Base-by-base conservation (phyloP, 2,888 invertebrate genomes). In the Brachyptera risi region DNA sequence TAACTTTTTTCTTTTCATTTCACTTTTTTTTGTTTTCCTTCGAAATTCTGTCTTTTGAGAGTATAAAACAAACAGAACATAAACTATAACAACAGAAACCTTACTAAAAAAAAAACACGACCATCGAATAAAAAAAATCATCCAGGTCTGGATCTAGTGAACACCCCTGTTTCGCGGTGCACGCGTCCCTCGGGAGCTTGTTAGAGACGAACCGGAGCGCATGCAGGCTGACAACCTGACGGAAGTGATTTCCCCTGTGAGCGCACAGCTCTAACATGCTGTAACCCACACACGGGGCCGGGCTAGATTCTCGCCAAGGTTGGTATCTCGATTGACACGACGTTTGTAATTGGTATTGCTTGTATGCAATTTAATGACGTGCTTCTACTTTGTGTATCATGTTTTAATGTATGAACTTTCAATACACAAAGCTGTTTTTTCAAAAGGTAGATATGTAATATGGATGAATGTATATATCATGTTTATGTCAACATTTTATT, bases 291-390 rank as follows among this genome's bases (percentile, higher is more conserved):
- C 31, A 7, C 31, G 31, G 7, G 31, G 7, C 31, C 31, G 5
- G 31, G 7, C 11, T 31, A 7, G 5, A 31, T 31, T 5, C 31
- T 31, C 31, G 11, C 31, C 7, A 31, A 11, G 31, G 7, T n/a
- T n/a, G n/a, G 17, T n/a, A 13, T 21, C 44, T 44, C 4, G 19
- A 13, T 21, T 11, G 3, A 17, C 4, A 24, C 47, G 24, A 9
- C 47, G 47, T 21, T 11, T 24, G n/a, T 47, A 23, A 47, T 47
- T 47, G 24, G 21, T 47, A 47, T 24, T 47, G 47, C 47, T 24
- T n/a, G 47, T 4, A 21, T 11, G 47, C 13, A 47, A 47, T 24
- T 47, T 47, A 47, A 47, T 47, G 47, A 47, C 24, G 47, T 21
- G 24, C 24, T 24, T 23, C 21, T n/a, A 31, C 24, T 47, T n/a